These are phyloP conservation scores for Torymus aiolomorphi DNA, from an alignment of 2,888 invertebrate species.

Conservation along the genomic window DNA sequence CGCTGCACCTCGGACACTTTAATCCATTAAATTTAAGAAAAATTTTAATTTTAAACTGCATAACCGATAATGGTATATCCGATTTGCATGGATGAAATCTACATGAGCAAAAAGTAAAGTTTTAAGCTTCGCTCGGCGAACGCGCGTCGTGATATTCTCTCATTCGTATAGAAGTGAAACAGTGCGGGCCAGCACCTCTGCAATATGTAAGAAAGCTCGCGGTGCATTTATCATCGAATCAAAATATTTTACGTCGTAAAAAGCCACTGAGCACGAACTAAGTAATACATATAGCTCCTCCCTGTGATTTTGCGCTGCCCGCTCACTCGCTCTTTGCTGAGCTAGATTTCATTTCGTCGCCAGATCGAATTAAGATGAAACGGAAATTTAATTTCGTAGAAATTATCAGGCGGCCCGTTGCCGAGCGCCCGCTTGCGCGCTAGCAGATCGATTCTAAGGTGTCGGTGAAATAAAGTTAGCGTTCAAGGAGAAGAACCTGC, in stretches of 20 bases:
- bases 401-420: conserved; percentile 11
- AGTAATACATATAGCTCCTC: conserved; percentile 13
- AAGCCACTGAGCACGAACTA: conserved; percentile 20
- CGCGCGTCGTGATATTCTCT: not conserved
- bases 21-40: no score
- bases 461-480: conserved; percentile 32
- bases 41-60: no score
- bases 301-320: not conserved
- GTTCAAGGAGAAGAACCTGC: no score
- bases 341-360: conserved; percentile 44
- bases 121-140: not conserved
- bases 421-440: not conserved
- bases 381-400: conserved; percentile 53
- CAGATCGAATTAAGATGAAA: conserved; percentile 52
- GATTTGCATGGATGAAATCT: conserved; percentile 3
- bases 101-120: not conserved
- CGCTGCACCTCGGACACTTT: no score
- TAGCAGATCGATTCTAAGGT: not conserved
- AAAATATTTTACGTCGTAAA: conserved; percentile 27
- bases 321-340: conserved; percentile 1
- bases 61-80: not conserved
- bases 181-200: not conserved
- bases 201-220: conserved; percentile 5
- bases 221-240: conserved; percentile 38
- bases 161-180: not conserved